Evolutionary conservation across 2,113 vertebrate genomes (phyloP), one percentile per base, ranked within the genome.

Genomic region (Setophaga coronata): DNA sequence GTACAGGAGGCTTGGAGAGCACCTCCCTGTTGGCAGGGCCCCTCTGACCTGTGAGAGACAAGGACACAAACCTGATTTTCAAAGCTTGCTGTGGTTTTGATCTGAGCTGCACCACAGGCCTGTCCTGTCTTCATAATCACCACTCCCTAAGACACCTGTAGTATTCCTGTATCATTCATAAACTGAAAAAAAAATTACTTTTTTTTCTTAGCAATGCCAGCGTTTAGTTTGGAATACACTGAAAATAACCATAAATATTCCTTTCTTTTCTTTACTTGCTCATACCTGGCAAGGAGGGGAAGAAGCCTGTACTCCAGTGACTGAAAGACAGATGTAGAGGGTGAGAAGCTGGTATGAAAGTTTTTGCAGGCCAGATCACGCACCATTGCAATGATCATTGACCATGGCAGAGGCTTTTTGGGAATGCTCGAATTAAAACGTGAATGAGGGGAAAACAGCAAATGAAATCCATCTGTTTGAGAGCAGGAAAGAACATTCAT

Each of bases 391-490:
- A 65, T 76, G 48, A 74, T 74, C 88, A 70, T 31, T 81, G 81
- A 80, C 67, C 33, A 7, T 94, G 82, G 84, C 58, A 43, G 6
- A 43, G 82, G 62, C 57, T 91, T 90, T 92, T 61, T 90, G 69
- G n/a, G 84, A 97, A 90, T 90, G 77, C 48, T 83, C 17, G 40
- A 83, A 90, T 81, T 93, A 71, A 79, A 90, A 93, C 73, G 57
- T 18, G 66, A 93, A 67, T 38, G 58, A 60, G 29, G 58, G 94
- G 79, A 45, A 87, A 95, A 78, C 1, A 73, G 92, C 74, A 96
- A 95, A 96, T 95, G 36, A 93, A 96, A 94, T 96, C 97, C 85
- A 94, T 93, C 80, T 97, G 96, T 94, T 42, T 53, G 56, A 90
- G 78, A 83, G 65, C 40, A 65, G 67, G 45, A 83, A 45, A 57